Percentiles rank a stretch among this genome's conserved stretches.
Evolutionary conservation across 2,797 vertebrate genomes (phyloP).

Genomic region (Parauchenoglanis ngamensis): DNA sequence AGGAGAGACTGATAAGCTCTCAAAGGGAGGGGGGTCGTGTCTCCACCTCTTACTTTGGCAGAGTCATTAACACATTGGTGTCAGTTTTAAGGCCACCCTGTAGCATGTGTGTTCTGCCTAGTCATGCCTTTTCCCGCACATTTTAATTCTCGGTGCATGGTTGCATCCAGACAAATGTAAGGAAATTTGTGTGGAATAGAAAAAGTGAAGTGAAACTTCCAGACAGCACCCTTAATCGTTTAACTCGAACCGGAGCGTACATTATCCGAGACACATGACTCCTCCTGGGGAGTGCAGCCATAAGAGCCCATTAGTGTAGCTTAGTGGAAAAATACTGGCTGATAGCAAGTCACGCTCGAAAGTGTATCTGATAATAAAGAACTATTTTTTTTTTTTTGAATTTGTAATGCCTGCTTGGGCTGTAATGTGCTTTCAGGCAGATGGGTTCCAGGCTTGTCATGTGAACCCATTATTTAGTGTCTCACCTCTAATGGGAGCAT

Average conservation of each 20-base stretch:
- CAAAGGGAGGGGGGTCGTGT: slow-evolving; percentile 6
- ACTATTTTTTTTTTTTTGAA: slow-evolving; percentile 25
- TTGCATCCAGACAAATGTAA: slow-evolving; percentile 18
- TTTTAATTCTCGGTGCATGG: background rate
- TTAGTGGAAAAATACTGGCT: slow-evolving; percentile 51
- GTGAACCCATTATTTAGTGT: slow-evolving; percentile 26
- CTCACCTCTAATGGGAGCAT: slow-evolving; percentile 3
- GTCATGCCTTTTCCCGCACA: slow-evolving; percentile 26
- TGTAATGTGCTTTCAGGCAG: slow-evolving; percentile 30
- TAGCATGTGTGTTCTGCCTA: background rate
- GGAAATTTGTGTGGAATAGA: background rate
- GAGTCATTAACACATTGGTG: slow-evolving; percentile 54
- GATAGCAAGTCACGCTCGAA: slow-evolving; percentile 50
- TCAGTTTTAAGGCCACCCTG: slow-evolving; percentile 31
- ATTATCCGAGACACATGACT: slow-evolving; percentile 62
- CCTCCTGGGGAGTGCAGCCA: slow-evolving; percentile 38
- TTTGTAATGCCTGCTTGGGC: slow-evolving; percentile 41
- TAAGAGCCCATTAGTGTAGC: slow-evolving; percentile 54
- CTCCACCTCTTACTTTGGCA: slow-evolving; percentile 48
- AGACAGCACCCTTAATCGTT: slow-evolving; percentile 56
- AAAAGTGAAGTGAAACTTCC: slow-evolving; percentile 38
- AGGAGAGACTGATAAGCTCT: slow-evolving; percentile 52
- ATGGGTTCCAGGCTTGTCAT: slow-evolving; percentile 34
- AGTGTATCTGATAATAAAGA: slow-evolving; percentile 53
- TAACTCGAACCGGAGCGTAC: slow-evolving; percentile 54